A percentile compares a stretch with the other conserved stretches of the same genome.
phyloP scores from a whole-genome alignment of 2,797 vertebrate species.

The Enteromius unitaeniatus region DNA sequence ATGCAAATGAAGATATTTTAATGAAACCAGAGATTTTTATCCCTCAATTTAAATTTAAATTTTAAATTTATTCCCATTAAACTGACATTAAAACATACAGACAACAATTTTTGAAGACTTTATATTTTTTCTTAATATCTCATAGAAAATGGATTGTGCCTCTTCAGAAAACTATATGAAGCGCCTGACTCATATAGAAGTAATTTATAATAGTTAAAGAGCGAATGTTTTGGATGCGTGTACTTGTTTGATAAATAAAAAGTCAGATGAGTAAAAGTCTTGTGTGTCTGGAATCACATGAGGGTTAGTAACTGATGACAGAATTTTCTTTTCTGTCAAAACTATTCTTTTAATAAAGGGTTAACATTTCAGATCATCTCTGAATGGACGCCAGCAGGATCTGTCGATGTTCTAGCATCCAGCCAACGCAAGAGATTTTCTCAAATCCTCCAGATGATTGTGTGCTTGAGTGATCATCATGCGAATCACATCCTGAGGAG shows the following conservation, averaged over 20 bases:
- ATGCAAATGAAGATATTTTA: background rate
- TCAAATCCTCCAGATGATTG: conserved; percentile 89
- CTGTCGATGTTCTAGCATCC: conserved; percentile 69
- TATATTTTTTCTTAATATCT: no score
- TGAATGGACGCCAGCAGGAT: background rate
- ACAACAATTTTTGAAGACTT: background rate
- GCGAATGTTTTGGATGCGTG: no score
- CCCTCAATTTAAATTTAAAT: background rate
- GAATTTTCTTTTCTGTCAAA: background rate
- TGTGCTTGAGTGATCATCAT: conserved; percentile 97
- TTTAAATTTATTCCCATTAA: no score
- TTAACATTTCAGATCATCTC: background rate
- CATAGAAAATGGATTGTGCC: background rate
- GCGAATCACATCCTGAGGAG: conserved; percentile 83
- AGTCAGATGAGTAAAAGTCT: background rate
- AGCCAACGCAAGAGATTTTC: conserved; percentile 84
- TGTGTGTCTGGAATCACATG: no score
- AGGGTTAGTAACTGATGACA: background rate
- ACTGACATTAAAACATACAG: background rate
- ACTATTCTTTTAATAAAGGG: background rate
- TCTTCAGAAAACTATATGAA: background rate
- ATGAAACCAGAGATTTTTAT: background rate
- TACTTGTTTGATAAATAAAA: background rate
- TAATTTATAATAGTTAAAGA: background rate
- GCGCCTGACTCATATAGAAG: background rate